Conservation (phyloP, 2,888 invertebrate genomes). For the Stenotaenia linearis region DNA sequence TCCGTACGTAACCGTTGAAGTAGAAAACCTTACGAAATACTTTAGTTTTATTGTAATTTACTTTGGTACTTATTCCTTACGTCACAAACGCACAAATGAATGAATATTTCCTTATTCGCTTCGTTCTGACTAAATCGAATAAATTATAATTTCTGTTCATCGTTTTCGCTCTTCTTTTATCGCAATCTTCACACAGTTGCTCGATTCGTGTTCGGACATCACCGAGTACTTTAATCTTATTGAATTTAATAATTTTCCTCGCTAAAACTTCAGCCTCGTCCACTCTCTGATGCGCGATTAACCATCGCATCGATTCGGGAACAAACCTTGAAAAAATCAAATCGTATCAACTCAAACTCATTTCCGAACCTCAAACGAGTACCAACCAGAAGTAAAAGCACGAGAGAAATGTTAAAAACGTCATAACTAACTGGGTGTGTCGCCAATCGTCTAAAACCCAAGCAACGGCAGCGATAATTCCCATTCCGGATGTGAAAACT, state of each 20-base stretch:
- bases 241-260: constrained; percentile 12
- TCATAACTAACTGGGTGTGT: constrained; percentile 51
- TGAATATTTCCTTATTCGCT: constrained; percentile 13
- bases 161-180: neutral
- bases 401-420: constrained; percentile 49
- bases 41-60: too few relatives aligned
- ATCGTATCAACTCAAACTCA: too few relatives aligned
- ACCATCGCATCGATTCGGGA: constrained; percentile 34
- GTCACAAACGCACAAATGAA: constrained; percentile 15
- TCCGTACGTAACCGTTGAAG: too few relatives aligned
- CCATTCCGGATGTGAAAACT: constrained; percentile 38
- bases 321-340: constrained; percentile 29
- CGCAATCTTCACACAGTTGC: neutral
- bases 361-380: too few relatives aligned
- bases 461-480: constrained; percentile 45
- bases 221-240: neutral
- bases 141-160: neutral
- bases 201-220: neutral
- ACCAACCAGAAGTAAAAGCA: constrained; percentile 48
- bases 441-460: constrained; percentile 53
- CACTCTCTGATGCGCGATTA: constrained; percentile 29
- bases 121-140: constrained; percentile 28
- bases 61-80: too few relatives aligned
- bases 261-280: constrained; percentile 27
- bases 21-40: neutral